Conservation (phyloP, 2,888 invertebrate species). For the Matsumyia berberina region DNA sequence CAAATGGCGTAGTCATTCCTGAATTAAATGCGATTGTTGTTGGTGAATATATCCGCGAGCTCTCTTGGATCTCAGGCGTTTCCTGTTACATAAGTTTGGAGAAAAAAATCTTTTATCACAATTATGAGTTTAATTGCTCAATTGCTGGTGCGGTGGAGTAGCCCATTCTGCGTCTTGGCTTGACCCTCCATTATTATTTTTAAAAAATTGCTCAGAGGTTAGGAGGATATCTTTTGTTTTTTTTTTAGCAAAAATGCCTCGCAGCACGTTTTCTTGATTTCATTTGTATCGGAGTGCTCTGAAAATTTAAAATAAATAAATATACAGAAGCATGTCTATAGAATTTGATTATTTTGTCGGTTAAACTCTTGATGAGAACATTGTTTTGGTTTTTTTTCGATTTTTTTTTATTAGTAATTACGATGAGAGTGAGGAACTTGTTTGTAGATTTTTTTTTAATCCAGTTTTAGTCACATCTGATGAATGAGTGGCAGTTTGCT, state of each 20-base stretch:
- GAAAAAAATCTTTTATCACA: conserved; percentile 23
- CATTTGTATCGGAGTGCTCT: conserved; percentile 38
- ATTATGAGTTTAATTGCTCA: conserved; percentile 50
- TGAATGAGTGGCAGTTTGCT: conserved; percentile 34
- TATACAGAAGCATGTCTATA: conserved; percentile 46
- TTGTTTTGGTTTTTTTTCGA: conserved; percentile 5
- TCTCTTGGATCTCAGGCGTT: conserved; percentile 22
- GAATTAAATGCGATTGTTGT: background rate
- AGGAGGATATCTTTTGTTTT: background rate
- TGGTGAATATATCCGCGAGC: conserved; percentile 47
- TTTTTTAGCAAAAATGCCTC: conserved; percentile 11
- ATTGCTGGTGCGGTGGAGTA: conserved; percentile 47
- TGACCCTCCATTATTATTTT: conserved; percentile 45
- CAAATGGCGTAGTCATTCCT: conserved; percentile 36
- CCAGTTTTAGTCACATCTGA: conserved; percentile 68
- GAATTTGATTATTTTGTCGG: conserved; percentile 20
- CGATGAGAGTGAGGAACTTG: conserved; percentile 53
- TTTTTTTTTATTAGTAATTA: conserved; percentile 53
- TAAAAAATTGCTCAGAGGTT: background rate
- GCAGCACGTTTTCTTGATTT: conserved; percentile 20
- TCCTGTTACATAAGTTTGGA: conserved; percentile 29
- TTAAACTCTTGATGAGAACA: conserved; percentile 42
- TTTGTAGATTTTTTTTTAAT: conserved; percentile 27
- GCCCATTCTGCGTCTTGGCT: conserved; percentile 27
- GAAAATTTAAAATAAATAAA: conserved; percentile 71